Base-by-base conservation (phyloP, 2,797 vertebrate genomes). In the Acanthurus lineatus region DNA sequence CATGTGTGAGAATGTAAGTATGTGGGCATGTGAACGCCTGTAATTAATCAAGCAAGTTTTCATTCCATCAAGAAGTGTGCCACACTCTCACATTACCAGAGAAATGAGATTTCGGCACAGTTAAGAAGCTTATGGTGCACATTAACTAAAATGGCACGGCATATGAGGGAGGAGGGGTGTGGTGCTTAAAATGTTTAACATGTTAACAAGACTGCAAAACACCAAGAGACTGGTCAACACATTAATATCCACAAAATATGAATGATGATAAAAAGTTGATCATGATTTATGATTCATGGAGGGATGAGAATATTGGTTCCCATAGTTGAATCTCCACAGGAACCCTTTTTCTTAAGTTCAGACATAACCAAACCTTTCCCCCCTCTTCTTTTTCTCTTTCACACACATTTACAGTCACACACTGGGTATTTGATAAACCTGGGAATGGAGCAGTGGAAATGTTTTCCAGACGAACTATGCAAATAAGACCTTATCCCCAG, bases 391-490 rank as follows among this genome's bases (percentile, higher is more conserved):
- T 63, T 64, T 65, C 25, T 58, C 61, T 78, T 76, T 73, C 68
- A 69, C 53, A 63, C 65, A 85, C 73, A 66, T 67, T 67, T 35
- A 79, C 79, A 78, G 61, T 71, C 58, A 84, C 82, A 81, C 73
- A 77, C 77, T 73, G 73, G 52, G 80, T 79, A 82, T 87, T 90
- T 89, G 84, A 93, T 89, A 80, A 91, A 92, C 81, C 86, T 92
- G 74, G 88, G 88, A 92, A 92, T 81, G 77, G 81, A 90, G 77
- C 72, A 77, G 67, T 84, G 85, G 85, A 91, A 93, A 92, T 90
- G 85, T 88, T 93, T 92, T 92, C 88, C 89, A 92, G 91, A 86
- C 77, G n/a, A 85, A 87, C 89, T 91, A 93, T 93, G 88, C 86
- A 92, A 93, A 94, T 93, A 93, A 82, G 82, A 73, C 71, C 49